Evolutionary conservation across 2,888 invertebrate species (phyloP).

Genomic region (Acanthosepion pharaonis): DNA sequence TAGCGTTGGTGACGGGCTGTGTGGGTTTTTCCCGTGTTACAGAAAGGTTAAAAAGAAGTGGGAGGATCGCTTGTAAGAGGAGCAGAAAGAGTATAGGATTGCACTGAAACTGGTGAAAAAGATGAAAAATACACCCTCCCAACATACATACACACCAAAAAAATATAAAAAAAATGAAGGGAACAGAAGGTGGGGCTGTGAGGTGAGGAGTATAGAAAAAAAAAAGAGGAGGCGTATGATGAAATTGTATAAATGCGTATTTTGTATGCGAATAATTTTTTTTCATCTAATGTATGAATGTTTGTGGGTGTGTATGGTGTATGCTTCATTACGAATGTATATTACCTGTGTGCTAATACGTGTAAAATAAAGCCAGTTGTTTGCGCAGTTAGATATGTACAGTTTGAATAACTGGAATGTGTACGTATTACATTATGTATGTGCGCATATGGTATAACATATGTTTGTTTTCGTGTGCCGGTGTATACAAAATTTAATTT

Average conservation of each 20-base stretch:
- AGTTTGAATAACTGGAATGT: too few species aligned
- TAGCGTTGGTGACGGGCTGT: too few species aligned
- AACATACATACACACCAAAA: neutral
- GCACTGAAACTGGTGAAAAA: neutral
- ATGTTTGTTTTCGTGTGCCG: too few species aligned
- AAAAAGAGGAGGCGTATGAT: neutral
- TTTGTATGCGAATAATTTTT: neutral
- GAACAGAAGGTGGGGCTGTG: neutral
- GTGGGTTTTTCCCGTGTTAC: neutral
- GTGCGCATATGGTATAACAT: neutral
- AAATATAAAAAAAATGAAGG: neutral
- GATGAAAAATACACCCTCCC: neutral
- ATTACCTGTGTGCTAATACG: too few species aligned
- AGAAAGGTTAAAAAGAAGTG: neutral
- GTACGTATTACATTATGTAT: neutral
- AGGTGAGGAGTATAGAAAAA: too few species aligned
- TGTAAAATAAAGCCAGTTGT: too few species aligned
- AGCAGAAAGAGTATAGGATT: neutral
- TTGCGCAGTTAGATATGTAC: too few species aligned
- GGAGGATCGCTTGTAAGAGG: neutral
- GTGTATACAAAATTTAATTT: too few species aligned
- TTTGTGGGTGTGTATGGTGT: neutral
- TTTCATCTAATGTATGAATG: neutral
- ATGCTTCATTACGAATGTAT: neutral
- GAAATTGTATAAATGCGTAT: neutral